phyloP scores from a whole-genome alignment of 2,797 vertebrate species.

The Pipistrellus nathusii region DNA sequence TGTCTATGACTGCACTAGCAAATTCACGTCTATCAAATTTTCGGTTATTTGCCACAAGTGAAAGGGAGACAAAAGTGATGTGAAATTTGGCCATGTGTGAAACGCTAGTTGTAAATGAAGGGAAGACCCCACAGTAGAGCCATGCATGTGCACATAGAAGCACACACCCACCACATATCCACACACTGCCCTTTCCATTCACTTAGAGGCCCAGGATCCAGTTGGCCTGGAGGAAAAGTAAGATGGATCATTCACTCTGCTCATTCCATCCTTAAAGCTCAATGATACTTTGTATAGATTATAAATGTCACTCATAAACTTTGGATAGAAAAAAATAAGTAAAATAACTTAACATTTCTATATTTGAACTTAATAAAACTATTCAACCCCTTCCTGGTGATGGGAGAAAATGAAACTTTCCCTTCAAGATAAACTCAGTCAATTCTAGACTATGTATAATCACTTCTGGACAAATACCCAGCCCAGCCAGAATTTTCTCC shows the following conservation, averaged over 20 bases:
- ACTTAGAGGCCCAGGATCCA: neutral
- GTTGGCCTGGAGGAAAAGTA: neutral
- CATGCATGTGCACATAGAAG: fast-evolving
- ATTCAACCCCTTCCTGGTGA: neutral
- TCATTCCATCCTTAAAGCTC: neutral
- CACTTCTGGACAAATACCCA: neutral
- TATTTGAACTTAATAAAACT: neutral
- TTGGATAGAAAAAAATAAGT: neutral
- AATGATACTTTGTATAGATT: neutral
- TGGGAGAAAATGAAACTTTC: neutral
- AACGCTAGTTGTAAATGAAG: neutral
- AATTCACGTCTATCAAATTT: neutral
- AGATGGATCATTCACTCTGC: neutral
- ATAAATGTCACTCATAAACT: neutral
- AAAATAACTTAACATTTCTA: neutral
- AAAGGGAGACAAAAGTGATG: neutral
- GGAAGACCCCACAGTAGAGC: neutral
- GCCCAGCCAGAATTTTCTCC: neutral
- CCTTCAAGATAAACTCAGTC: neutral
- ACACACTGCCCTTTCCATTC: neutral
- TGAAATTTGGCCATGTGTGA: neutral
- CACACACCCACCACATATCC: too few species aligned
- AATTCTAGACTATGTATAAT: neutral
- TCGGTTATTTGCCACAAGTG: neutral
- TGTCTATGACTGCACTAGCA: neutral